These are phyloP conservation scores for Saguinus imperator DNA, from an alignment of 2,113 vertebrate species.

Conservation along the genomic window DNA sequence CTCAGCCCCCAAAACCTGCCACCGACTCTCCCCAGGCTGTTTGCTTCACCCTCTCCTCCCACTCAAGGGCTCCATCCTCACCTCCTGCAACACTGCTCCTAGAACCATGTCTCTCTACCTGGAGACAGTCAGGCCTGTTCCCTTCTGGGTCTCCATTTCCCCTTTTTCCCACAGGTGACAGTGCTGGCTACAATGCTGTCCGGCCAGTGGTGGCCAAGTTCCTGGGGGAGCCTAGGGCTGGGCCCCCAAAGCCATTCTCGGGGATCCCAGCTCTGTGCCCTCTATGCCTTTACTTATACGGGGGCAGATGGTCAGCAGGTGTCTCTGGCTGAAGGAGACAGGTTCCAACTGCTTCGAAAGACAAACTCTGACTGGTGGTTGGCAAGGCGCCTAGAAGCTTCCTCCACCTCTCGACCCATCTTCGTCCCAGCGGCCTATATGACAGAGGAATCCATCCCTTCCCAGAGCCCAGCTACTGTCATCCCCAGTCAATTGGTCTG, in stretches of 20 bases:
- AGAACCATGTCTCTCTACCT: constrained; percentile 21
- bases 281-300: constrained; percentile 90
- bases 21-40: background rate
- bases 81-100: background rate
- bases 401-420: constrained; percentile 86
- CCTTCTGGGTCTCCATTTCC: background rate
- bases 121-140: background rate
- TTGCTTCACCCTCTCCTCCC: background rate
- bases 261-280: constrained; percentile 84
- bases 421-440: constrained; percentile 93
- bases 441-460: constrained; percentile 80
- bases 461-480: constrained; percentile 69
- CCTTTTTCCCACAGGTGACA: constrained; percentile 32
- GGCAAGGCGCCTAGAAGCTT: constrained; percentile 86
- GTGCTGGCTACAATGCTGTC: constrained; percentile 85
- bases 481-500: constrained; percentile 64
- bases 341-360: constrained; percentile 91
- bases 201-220: constrained; percentile 77
- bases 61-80: background rate
- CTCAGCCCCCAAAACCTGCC: constrained; percentile 32
- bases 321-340: constrained; percentile 91
- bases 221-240: constrained; percentile 72
- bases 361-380: constrained; percentile 94
- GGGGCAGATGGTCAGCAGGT: constrained; percentile 88
- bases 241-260: background rate